Base-by-base conservation (phyloP, 2,888 invertebrate species). In the Mimas tiliae region DNA sequence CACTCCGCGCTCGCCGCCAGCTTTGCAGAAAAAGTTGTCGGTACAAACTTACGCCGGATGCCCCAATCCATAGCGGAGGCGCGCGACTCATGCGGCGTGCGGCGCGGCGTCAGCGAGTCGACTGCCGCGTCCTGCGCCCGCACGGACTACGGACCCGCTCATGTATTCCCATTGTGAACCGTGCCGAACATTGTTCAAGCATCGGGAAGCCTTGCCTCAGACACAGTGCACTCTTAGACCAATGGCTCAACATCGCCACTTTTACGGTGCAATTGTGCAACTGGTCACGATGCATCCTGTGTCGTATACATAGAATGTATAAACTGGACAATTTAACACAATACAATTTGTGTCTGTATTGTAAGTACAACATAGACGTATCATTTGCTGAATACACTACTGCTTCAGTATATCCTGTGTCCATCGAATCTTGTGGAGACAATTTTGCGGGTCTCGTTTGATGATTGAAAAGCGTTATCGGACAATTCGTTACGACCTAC, bases 31-130 rank as follows among this genome's bases (percentile, higher is more conserved):
- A 81, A 84, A 84, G 79, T 87, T 83, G 79, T 74, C 70, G 71
- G 71, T 72, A 74, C 71, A 71, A 89, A 93, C 93, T 93, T 92
- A 93, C 93, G 93, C 79, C 93, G 93, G 82, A 93, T 91, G 89
- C 93, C 93, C 93, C 93, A 93, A 85, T 93, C 93, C 93, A 93
- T 93, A 86, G 83, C 88, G 84, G 76, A 74, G 81, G 79, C 75
- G 75, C 81, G 78, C 80, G 79, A 72, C 76, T 78, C 72, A 76
- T 66, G 82, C 83, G 85, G 27, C 27, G 27, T 4, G 89, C 90
- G 88, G 85, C 88, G 88, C 89, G 88, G 83, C 89, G 90, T 87
- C 88, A 85, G 82, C 85, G 85, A 85, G 79, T 77, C 89, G 88
- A 93, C 93, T 93, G 93, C 90, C 38, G 38, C 88, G 85, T 87